Evolutionary conservation across 2,113 vertebrate genomes (phyloP), one percentile per base, ranked within the genome.

Genomic region (Cacatua alba): DNA sequence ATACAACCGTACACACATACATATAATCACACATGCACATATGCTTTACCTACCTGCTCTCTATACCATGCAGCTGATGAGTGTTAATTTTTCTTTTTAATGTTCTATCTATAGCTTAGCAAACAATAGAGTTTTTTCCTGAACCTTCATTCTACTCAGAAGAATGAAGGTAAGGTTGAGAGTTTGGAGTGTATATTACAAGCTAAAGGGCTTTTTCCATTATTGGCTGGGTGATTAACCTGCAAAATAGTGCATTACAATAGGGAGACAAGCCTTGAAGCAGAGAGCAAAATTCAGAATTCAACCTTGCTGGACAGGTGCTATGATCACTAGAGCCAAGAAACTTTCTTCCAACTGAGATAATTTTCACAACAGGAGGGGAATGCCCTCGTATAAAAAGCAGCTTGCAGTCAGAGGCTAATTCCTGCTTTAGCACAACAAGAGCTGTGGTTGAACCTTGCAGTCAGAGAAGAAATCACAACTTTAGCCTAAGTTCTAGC

Each of bases 21-120:
- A 20, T 6, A 20, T 0, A 46, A 57, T 57, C 10, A 33, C 6
- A 16, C 0, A 5, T 62, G 18, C 10, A 62, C 7, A 23, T 29
- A 48, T 31, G 3, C 17, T 68, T 76, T 87, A 64, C 17, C 10
- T 21, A 69, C 11, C 21, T 65, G 5, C 4, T 41, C 9, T 60
- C 7, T 51, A 82, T 31, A 52, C 16, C 2, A 49, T 63, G 23
- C 7, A 57, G 4, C 12, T 74, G 6, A 1, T 48, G 33, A 64
- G 2, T 25, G 6, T 1, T 46, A 51, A 35, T 6, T 21, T 60
- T 41, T 44, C n/a, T 28, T 35, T 33, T 33, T 17, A 23, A 14
- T 31, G 1, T 72, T 49, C 23, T 35, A n/a, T 57, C 83, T 60
- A 65, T 52, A 81, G 2, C 13, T 75, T 74, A 59, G 5, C 7